Conservation (phyloP, 1,140 invertebrate species). For the Nomia melanderi region DNA sequence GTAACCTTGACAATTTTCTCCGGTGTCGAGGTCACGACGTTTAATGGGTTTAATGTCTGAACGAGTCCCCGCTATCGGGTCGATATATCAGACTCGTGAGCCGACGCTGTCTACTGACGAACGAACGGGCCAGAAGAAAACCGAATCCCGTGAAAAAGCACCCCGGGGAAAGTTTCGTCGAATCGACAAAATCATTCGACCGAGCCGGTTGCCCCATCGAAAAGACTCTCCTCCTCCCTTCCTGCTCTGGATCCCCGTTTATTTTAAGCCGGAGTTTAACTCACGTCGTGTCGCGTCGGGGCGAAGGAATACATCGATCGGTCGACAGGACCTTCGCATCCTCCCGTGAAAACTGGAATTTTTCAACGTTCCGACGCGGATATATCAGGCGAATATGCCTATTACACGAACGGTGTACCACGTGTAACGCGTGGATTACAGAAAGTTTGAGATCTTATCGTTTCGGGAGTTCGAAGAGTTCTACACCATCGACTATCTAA, state of each 20-base stretch:
- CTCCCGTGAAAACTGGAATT: background rate
- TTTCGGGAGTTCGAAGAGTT: too few relatives aligned
- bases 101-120: conserved; percentile 33
- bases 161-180: conserved; percentile 43
- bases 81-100: conserved; percentile 64
- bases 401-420: too few relatives aligned
- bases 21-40: conserved; percentile 58
- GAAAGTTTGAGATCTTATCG: too few relatives aligned
- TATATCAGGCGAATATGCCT: too few relatives aligned
- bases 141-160: conserved; percentile 37
- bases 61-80: conserved; percentile 64
- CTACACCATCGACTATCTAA: too few relatives aligned
- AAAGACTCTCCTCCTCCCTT: background rate
- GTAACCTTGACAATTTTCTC: conserved; percentile 31
- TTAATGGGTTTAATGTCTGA: conserved; percentile 73
- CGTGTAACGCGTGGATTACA: background rate
- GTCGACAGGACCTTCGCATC: background rate
- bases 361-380: background rate
- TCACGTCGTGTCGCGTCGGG: conserved; percentile 2
- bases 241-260: conserved; percentile 17
- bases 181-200: conserved; percentile 50
- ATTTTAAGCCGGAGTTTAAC: conserved; percentile 26
- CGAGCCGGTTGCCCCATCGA: conserved; percentile 10
- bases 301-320: background rate
- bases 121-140: conserved; percentile 16